Evolutionary conservation across 2,888 invertebrate species (phyloP).

Genomic region (Cheilosia vulpina): DNA sequence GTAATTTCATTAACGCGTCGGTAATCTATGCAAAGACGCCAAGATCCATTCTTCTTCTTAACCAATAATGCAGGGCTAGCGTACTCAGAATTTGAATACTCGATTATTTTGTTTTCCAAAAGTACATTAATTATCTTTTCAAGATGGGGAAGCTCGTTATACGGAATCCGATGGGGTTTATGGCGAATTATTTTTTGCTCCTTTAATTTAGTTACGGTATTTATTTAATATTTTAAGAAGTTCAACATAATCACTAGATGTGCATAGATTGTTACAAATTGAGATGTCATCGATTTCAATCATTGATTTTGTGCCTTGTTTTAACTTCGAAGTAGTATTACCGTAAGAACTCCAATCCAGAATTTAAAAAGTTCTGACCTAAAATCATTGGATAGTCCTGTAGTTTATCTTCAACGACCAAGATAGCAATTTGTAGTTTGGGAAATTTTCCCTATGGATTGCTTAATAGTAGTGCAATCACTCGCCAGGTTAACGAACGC

Average conservation of each 20-base stretch:
- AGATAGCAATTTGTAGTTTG: constrained; percentile 2
- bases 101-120: constrained; percentile 14
- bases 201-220: constrained; percentile 15
- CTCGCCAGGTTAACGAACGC: background rate
- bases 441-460: background rate
- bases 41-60: constrained; percentile 17
- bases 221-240: constrained; percentile 5
- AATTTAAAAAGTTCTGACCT: constrained; percentile 6
- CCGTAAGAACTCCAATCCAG: background rate
- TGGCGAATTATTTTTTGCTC: background rate
- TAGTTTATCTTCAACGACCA: constrained; percentile 7
- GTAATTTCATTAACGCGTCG: constrained; percentile 17
- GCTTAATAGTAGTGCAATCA: constrained; percentile 3
- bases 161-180: constrained; percentile 2
- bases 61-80: constrained; percentile 11
- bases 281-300: background rate
- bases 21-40: constrained; percentile 11
- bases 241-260: background rate
- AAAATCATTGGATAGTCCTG: background rate
- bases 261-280: background rate
- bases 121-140: constrained; percentile 8
- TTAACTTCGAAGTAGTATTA: background rate
- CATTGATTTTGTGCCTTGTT: background rate
- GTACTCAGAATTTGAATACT: constrained; percentile 19
- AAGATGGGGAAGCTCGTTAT: constrained; percentile 3